Conservation (phyloP, 2,888 invertebrate species). For the Monochamus alternatus region DNA sequence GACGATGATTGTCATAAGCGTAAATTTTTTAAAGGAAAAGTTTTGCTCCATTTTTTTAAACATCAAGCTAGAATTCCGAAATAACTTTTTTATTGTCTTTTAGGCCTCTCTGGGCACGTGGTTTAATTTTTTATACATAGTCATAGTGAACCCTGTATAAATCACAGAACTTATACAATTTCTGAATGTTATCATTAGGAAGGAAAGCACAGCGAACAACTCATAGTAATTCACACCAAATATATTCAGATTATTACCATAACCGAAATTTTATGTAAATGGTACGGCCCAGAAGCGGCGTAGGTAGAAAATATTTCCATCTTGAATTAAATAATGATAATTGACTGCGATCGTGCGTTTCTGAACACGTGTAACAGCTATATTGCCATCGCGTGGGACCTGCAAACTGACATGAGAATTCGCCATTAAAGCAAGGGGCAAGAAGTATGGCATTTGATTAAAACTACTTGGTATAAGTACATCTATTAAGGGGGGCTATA, state of each 20-base stretch:
- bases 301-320: neutral
- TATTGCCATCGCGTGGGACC: slow-evolving; percentile 40
- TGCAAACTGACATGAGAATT: slow-evolving; percentile 62
- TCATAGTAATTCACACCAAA: neutral
- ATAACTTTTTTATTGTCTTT: too few relatives aligned
- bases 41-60: too few relatives aligned
- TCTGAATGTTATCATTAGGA: neutral
- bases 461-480: slow-evolving; percentile 64
- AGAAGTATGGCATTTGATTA: slow-evolving; percentile 66
- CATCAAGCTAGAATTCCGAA: too few relatives aligned
- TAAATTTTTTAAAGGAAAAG: too few relatives aligned
- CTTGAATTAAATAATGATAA: slow-evolving; percentile 26
- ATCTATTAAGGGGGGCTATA: slow-evolving; percentile 64
- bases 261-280: slow-evolving; percentile 14
- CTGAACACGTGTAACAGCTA: slow-evolving; percentile 33
- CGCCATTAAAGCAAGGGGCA: slow-evolving; percentile 64
- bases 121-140: too few relatives aligned
- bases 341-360: slow-evolving; percentile 30
- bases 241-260: slow-evolving; percentile 12
- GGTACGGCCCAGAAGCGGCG: neutral
- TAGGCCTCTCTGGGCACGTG: too few relatives aligned
- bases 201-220: neutral
- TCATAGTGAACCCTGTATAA: too few relatives aligned
- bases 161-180: too few relatives aligned
- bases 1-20: too few relatives aligned